A percentile compares a stretch with the other conserved stretches of the same genome.
Conservation (phyloP, 1,140 invertebrate species). For the Plectus sambesii region DNA sequence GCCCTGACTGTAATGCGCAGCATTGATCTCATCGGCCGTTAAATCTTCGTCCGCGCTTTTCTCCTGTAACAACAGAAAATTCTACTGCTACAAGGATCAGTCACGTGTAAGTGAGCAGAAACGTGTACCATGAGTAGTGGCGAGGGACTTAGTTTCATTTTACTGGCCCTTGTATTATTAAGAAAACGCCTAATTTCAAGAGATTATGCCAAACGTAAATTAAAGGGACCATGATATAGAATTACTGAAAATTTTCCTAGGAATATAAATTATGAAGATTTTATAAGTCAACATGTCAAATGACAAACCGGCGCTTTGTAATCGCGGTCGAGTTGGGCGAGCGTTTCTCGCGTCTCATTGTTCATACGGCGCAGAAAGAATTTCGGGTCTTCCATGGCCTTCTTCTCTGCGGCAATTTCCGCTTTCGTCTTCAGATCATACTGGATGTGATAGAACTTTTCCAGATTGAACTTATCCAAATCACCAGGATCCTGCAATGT, state of each 20-base stretch:
- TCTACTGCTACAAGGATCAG: slow-evolving; percentile 16
- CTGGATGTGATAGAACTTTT: slow-evolving; percentile 86
- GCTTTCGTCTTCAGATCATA: slow-evolving; percentile 68
- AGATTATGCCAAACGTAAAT: too few relatives aligned
- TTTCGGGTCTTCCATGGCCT: slow-evolving; percentile 20
- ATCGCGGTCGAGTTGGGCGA: slow-evolving; percentile 71
- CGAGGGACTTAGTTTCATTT: too few relatives aligned
- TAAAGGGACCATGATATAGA: too few relatives aligned
- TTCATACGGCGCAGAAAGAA: slow-evolving; percentile 54
- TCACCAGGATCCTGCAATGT: slow-evolving; percentile 63
- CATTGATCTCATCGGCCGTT: slow-evolving; percentile 81
- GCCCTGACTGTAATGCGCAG: slow-evolving; percentile 93
- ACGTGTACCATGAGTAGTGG: neutral
- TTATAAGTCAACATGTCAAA: slow-evolving; percentile 15
- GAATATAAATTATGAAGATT: neutral
- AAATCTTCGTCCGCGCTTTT: slow-evolving; percentile 54
- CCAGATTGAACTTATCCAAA: slow-evolving; percentile 85
- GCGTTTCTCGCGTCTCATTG: slow-evolving; percentile 71
- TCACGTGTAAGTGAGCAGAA: neutral
- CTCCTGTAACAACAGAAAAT: slow-evolving; percentile 41
- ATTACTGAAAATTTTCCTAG: neutral
- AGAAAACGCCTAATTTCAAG: too few relatives aligned
- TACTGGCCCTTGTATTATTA: too few relatives aligned
- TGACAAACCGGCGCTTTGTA: slow-evolving; percentile 54
- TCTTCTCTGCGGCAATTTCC: slow-evolving; percentile 30